phyloP scores from a whole-genome alignment of 2,888 invertebrate genomes.

The Heteromurus nitidus region DNA sequence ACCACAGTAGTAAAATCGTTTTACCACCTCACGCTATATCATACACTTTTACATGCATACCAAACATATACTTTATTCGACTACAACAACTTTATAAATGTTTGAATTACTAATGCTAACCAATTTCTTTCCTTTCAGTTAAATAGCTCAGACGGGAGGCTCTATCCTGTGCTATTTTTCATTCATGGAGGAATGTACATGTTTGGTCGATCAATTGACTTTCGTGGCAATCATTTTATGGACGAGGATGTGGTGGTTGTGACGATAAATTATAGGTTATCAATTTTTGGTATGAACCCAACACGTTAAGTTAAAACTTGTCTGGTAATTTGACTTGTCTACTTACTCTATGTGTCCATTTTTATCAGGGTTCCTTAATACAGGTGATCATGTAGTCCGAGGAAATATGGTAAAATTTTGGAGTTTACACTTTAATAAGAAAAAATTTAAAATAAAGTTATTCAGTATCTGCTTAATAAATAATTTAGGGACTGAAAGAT shows the following conservation, averaged over 20 bases:
- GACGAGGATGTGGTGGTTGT: constrained; percentile 63
- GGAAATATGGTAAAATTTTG: no score
- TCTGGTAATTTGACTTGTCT: neutral
- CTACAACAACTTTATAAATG: no score
- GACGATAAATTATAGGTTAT: constrained; percentile 58
- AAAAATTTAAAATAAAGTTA: no score
- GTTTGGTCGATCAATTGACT: constrained; percentile 58
- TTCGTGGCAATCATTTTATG: constrained; percentile 60
- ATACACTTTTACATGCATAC: no score
- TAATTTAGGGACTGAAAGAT: constrained; percentile 62
- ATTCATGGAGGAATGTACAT: constrained; percentile 62
- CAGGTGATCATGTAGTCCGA: constrained; percentile 59
- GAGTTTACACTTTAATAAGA: no score
- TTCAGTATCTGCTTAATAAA: no score
- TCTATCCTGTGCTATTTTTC: constrained; percentile 54
- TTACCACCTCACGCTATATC: no score
- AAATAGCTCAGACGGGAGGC: constrained; percentile 49
- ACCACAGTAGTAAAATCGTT: no score
- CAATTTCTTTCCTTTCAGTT: constrained; percentile 41
- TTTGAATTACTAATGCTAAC: neutral
- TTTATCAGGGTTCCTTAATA: constrained; percentile 62
- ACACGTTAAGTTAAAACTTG: neutral
- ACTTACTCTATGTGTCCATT: neutral
- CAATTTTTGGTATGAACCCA: constrained; percentile 56
- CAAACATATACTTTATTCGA: no score